Evolutionary conservation across 2,888 invertebrate species (phyloP), one percentile per base, ranked within the genome.

Genomic region (Orthosia cruda): DNA sequence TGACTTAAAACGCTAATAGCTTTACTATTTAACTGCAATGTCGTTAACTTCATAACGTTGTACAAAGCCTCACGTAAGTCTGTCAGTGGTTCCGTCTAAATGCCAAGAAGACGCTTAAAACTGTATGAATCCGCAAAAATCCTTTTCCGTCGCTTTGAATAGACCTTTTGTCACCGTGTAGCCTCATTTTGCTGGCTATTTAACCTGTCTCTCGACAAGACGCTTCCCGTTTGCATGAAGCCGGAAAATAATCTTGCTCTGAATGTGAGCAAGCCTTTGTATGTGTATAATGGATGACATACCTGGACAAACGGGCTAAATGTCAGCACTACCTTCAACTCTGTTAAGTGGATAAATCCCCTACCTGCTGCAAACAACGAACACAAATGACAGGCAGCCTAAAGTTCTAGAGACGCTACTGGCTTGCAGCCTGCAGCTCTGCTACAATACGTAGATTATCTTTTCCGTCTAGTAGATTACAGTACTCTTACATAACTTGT

Each of bases 131-230:
- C 15, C 55, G 65, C 26, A 52, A 69, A 57, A 58, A 40, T 18
- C 50, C 20, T 58, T 62, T 64, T 58, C 71, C 57, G 45, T 54
- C 47, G n/a, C 47, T 71, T 55, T 79, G 47, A 58, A 61, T 16
- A 65, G 54, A n/a, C 45, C 32, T 68, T 74, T 74, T 67, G 64
- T n/a, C 59, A n/a, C 16, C n/a, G 47, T 26, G 77, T 54, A 69
- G 63, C 66, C 65, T 69, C 73, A 73, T 78, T 78, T 62, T 63
- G 52, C 62, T 32, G 67, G 67, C 68, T 74, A 79, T 62, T 79
- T 75, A 79, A 58, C 65, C 62, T 66, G 64, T 61, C 45, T 55
- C 54, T 62, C 20, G 32, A 66, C 54, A 50, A 40, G 45, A 54
- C n/a, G 65, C 62, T 79, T 66, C 47, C 61, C 68, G 47, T 71